These are phyloP conservation scores for Dallia pectoralis DNA, from an alignment of 2,797 vertebrate species.

Conservation along the genomic window DNA sequence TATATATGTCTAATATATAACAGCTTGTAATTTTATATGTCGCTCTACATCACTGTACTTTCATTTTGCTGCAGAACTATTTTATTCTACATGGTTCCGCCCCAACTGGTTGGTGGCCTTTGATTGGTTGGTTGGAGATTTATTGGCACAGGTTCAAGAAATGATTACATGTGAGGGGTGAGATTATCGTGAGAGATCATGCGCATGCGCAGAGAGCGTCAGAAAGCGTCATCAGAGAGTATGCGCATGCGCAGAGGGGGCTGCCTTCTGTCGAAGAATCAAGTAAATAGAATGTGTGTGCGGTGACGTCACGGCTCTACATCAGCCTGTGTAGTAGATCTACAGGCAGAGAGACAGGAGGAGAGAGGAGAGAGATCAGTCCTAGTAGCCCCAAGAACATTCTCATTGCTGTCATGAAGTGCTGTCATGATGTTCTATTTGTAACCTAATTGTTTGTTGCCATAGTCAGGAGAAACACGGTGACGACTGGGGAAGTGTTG, in stretches of 20 bases:
- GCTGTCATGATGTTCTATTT: background rate
- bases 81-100: background rate
- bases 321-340: background rate
- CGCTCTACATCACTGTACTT: background rate
- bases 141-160: conserved; percentile 1
- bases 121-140: background rate
- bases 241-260: background rate
- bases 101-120: background rate
- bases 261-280: background rate
- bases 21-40: background rate
- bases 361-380: background rate
- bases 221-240: no score
- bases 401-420: background rate
- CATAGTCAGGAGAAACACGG: background rate
- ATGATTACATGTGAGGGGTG: background rate
- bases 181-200: background rate
- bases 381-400: conserved; percentile 65
- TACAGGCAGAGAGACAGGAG: background rate
- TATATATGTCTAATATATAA: background rate
- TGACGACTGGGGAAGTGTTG: background rate
- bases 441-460: background rate
- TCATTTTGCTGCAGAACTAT: background rate
- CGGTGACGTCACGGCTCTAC: background rate
- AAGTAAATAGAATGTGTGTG: background rate
- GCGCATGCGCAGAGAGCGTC: background rate